phyloP scores from a whole-genome alignment of 2,113 vertebrate genomes.

The Lontra canadensis region DNA sequence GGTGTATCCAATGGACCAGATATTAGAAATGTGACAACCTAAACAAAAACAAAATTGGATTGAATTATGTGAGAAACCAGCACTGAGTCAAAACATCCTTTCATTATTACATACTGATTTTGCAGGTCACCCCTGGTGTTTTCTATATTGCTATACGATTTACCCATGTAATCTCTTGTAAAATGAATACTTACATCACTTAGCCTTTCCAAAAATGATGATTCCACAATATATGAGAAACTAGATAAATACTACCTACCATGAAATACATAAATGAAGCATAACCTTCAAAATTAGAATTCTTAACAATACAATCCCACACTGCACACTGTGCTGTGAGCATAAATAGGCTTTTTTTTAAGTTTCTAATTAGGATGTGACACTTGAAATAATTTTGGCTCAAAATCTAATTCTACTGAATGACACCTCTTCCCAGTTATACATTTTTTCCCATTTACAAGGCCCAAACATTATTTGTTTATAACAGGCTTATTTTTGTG shows the following conservation, averaged over 20 bases:
- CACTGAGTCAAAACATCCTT: conserved; percentile 55
- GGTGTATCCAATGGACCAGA: not conserved
- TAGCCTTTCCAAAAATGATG: not conserved
- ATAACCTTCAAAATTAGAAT: conserved; percentile 35
- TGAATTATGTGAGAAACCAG: conserved; percentile 7
- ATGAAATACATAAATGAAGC: not conserved
- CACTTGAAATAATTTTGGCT: conserved; percentile 18
- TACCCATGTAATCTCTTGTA: not conserved
- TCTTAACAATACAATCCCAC: not conserved
- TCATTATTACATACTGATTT: conserved; percentile 44
- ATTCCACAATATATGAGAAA: not conserved
- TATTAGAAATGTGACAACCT: conserved; percentile 23
- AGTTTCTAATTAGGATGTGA: not conserved
- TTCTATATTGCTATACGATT: not conserved
- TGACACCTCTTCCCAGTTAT: not conserved
- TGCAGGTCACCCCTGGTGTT: not conserved
- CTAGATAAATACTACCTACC: not conserved
- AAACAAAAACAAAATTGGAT: not conserved
- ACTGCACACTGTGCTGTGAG: not conserved
- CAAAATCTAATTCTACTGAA: conserved; percentile 13
- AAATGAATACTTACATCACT: not conserved
- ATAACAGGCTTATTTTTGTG: not conserved
- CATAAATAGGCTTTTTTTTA: not conserved
- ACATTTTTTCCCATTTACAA: not conserved
- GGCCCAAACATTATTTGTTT: not conserved